Base-by-base conservation (phyloP, 2,113 vertebrate genomes). In the Aleadryas rufinucha region DNA sequence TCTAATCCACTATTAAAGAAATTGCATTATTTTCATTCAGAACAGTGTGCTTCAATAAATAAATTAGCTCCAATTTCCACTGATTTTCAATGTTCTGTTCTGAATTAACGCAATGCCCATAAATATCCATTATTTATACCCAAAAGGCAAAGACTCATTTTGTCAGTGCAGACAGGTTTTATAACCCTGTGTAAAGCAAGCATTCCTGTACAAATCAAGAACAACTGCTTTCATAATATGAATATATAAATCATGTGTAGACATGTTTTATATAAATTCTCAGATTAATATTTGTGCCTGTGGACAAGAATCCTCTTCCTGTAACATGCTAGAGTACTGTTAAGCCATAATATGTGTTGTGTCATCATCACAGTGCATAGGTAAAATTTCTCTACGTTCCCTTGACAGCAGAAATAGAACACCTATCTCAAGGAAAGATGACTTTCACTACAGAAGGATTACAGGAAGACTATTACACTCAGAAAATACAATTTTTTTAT, bases 1-100 rank as follows among this genome's bases (percentile, higher is more conserved):
- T 78, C 60, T 91, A 95, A 96, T 77, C 56, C 16, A 47, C 86
- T 89, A 91, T 83, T 91, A 96, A 88, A 85, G 89, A 95, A 96
- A 95, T 85, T 41, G 37, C 71, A 93, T 75, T 71, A 91, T 90
- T 95, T 96, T 96, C 68, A 96, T 96, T 94, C 94, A 91, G 77
- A 94, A 87, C 71, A 86, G 39, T 39, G 52, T 84, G 71, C 64
- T 86, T 93, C 95, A 91, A 80, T 84, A 96, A 95, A 81, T 95
- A 90, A 4, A 42, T 82, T 77, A 92, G 33, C 42, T 92, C 52
- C 41, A 87, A 92, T 87, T 95, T 95, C 69, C 65, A 82, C 65
- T 87, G 77, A 89, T 81, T 96, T 95, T 91, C 85, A 80, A 23
- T 80, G 81, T 84, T 87, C 93, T 89, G 56, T 90, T 96, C 66